A percentile compares a stretch with the other conserved stretches of the same genome.
Evolutionary conservation across 1,140 invertebrate genomes (phyloP).

Genomic region (Megathymus violae): DNA sequence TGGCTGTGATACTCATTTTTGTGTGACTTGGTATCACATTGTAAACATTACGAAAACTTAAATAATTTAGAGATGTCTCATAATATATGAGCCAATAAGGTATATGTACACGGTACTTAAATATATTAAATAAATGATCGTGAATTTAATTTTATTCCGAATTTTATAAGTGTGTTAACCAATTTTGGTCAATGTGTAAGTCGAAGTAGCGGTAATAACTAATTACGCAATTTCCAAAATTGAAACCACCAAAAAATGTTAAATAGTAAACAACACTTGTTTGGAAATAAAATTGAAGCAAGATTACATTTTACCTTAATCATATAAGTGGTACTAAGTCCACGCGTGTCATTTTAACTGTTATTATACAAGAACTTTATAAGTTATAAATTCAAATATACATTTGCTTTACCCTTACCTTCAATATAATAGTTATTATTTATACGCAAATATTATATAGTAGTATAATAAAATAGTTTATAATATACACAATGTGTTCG

Average conservation of each 20-base stretch:
- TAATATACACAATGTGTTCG: not conserved
- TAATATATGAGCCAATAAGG: too few relatives aligned
- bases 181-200: constrained; percentile 6
- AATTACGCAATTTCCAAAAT: not conserved
- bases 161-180: not conserved
- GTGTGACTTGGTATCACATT: too few relatives aligned
- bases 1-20: too few relatives aligned
- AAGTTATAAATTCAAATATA: constrained; percentile 2
- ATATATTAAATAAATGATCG: too few relatives aligned
- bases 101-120: too few relatives aligned
- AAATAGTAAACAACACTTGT: constrained; percentile 10
- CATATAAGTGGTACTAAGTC: constrained; percentile 1
- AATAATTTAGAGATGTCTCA: too few relatives aligned
- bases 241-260: not conserved
- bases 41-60: too few relatives aligned
- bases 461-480: not conserved
- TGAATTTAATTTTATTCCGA: too few relatives aligned
- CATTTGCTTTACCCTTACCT: constrained; percentile 1
- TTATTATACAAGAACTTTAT: constrained; percentile 6
- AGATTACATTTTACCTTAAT: not conserved
- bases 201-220: not conserved
- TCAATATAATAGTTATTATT: not conserved
- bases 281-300: constrained; percentile 10
- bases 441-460: not conserved
- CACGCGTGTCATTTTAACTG: not conserved